phyloP scores from a whole-genome alignment of 2,113 vertebrate genomes.

The Neodon shergylaensis region DNA sequence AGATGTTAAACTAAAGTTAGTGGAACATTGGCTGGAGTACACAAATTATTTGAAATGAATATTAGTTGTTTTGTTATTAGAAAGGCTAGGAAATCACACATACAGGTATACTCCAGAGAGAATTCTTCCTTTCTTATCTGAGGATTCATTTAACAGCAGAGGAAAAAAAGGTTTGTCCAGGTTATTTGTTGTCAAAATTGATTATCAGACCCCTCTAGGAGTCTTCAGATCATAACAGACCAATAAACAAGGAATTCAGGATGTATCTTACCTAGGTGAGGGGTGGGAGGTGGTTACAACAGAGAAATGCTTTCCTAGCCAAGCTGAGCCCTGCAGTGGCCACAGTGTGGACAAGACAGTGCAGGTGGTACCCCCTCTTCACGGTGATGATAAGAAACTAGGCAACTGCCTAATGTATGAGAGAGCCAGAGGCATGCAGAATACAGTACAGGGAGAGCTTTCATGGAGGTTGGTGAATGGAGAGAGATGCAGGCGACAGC shows the following conservation, averaged over 20 bases:
- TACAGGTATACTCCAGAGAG: not conserved
- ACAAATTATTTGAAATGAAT: not conserved
- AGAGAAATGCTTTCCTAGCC: not conserved
- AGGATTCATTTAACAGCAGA: not conserved
- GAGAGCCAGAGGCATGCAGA: not conserved
- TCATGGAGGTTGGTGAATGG: not conserved
- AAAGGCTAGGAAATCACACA: not conserved
- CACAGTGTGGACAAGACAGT: not conserved
- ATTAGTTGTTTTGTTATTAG: no score
- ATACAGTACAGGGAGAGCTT: not conserved
- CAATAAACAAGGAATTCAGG: not conserved
- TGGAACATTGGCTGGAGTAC: not conserved
- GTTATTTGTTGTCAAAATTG: not conserved
- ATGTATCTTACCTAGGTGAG: not conserved
- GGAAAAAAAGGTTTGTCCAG: not conserved
- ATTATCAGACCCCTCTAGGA: not conserved
- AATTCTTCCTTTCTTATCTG: not conserved
- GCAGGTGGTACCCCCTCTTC: no score
- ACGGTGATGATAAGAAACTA: not conserved
- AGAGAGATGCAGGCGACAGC: not conserved
- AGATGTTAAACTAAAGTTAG: not conserved
- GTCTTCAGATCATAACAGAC: not conserved
- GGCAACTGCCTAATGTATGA: not conserved
- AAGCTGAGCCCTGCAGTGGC: not conserved
- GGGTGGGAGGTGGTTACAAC: not conserved